Evolutionary conservation across 2,888 invertebrate species (phyloP).

Genomic region (Ecliptopera silaceata): DNA sequence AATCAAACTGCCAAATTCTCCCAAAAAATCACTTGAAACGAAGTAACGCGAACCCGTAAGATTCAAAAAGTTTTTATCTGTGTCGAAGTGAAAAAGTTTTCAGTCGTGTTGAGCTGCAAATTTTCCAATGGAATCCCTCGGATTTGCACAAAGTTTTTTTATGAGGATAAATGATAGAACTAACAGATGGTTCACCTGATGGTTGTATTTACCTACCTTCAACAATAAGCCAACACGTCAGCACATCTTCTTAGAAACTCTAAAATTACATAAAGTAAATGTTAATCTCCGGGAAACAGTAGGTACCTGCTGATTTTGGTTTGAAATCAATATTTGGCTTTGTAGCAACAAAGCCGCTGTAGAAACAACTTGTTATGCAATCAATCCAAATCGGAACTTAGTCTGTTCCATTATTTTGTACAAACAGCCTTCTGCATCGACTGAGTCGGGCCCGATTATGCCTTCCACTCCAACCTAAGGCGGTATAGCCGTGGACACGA

Average conservation of each 20-base stretch:
- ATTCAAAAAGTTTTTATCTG: constrained; percentile 26
- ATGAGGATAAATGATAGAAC: too few relatives aligned
- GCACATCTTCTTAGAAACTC: too few relatives aligned
- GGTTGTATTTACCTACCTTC: too few relatives aligned
- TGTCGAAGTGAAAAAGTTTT: constrained; percentile 28
- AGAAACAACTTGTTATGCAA: constrained; percentile 13
- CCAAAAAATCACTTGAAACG: constrained; percentile 22
- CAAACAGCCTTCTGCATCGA: constrained; percentile 21
- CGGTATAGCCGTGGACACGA: not conserved
- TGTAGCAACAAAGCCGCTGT: not conserved
- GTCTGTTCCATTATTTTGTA: constrained; percentile 26
- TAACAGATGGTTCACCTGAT: too few relatives aligned
- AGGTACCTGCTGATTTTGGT: not conserved
- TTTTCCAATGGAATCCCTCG: constrained; percentile 23
- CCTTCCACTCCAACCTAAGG: not conserved
- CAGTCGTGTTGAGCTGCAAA: constrained; percentile 22
- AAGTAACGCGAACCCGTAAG: constrained; percentile 23
- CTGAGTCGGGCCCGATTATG: constrained; percentile 1
- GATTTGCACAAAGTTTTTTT: constrained; percentile 17
- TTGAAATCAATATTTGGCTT: not conserved
- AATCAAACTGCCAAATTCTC: constrained; percentile 13
- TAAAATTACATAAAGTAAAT: too few relatives aligned
- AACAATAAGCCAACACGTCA: too few relatives aligned
- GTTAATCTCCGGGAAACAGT: too few relatives aligned
- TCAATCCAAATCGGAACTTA: constrained; percentile 16